These are phyloP conservation scores for Orientallactaga sibirica DNA, from an alignment of 2,797 vertebrate species.

Conservation along the genomic window DNA sequence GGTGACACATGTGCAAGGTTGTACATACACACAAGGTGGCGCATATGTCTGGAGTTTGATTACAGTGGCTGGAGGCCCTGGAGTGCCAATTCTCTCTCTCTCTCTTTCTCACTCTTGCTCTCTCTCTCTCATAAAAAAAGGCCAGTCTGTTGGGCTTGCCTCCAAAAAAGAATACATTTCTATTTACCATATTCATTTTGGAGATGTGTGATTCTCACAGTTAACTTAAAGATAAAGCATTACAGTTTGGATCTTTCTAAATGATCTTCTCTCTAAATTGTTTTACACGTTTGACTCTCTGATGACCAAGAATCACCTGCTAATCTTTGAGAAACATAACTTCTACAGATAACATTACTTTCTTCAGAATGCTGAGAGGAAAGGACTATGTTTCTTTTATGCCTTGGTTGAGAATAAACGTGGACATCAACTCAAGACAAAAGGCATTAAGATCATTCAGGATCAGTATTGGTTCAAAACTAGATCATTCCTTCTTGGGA, in stretches of 20 bases:
- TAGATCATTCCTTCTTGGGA: neutral
- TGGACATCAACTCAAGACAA: conserved; percentile 58
- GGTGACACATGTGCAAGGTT: no score
- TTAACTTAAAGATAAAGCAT: conserved; percentile 67
- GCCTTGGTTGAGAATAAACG: conserved; percentile 56
- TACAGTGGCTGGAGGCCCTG: no score
- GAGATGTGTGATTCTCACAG: conserved; percentile 65
- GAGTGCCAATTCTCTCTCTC: no score
- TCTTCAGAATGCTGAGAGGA: conserved; percentile 19
- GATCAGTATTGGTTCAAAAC: conserved; percentile 35
- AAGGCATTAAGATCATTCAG: conserved; percentile 61
- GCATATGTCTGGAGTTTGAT: no score
- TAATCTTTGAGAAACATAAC: conserved; percentile 74
- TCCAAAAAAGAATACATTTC: conserved; percentile 19
- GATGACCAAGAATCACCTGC: conserved; percentile 69
- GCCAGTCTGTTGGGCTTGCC: no score
- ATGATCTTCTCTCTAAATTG: conserved; percentile 57
- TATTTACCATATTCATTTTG: conserved; percentile 51
- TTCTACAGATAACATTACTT: conserved; percentile 77
- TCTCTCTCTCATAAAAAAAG: no score
- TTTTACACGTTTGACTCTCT: conserved; percentile 33
- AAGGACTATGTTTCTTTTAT: conserved; percentile 54
- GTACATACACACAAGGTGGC: no score
- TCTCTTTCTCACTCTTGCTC: no score
- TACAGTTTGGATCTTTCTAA: conserved; percentile 62